Percentiles rank a stretch among this genome's conserved stretches.
Conservation (phyloP, 2,113 vertebrate genomes). For the Terrapene triunguis region DNA sequence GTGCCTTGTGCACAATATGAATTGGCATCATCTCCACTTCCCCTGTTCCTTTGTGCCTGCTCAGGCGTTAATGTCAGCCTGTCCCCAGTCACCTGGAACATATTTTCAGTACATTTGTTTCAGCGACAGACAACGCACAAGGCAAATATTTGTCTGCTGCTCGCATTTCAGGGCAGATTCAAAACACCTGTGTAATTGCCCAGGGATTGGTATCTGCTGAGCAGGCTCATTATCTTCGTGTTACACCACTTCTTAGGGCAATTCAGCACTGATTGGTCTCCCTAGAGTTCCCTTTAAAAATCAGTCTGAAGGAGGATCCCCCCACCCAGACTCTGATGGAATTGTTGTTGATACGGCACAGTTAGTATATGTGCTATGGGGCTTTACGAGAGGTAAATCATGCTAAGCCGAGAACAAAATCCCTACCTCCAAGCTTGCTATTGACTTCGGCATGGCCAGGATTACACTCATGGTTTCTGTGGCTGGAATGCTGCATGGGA, state of each 20-base stretch:
- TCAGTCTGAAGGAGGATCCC: neutral
- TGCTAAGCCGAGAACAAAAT: neutral
- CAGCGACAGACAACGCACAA: neutral
- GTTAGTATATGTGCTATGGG: neutral
- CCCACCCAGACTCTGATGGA: too few species aligned
- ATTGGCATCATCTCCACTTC: accelerated
- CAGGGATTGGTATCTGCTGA: neutral
- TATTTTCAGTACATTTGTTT: accelerated
- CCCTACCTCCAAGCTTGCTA: neutral
- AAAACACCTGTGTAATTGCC: neutral
- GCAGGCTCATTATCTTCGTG: neutral
- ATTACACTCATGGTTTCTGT: neutral
- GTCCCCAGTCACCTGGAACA: accelerated
- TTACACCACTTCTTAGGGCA: neutral
- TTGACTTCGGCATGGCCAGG: neutral
- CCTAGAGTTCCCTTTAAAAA: neutral
- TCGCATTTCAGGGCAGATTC: neutral
- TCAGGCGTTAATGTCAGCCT: accelerated
- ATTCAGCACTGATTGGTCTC: neutral
- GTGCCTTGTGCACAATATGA: accelerated
- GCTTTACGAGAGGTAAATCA: neutral
- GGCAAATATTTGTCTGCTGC: neutral
- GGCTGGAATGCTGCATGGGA: neutral
- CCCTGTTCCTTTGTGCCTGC: accelerated
- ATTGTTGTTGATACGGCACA: neutral